Evolutionary conservation across 1,140 invertebrate species (phyloP).

Genomic region (Eubasilissa regina): DNA sequence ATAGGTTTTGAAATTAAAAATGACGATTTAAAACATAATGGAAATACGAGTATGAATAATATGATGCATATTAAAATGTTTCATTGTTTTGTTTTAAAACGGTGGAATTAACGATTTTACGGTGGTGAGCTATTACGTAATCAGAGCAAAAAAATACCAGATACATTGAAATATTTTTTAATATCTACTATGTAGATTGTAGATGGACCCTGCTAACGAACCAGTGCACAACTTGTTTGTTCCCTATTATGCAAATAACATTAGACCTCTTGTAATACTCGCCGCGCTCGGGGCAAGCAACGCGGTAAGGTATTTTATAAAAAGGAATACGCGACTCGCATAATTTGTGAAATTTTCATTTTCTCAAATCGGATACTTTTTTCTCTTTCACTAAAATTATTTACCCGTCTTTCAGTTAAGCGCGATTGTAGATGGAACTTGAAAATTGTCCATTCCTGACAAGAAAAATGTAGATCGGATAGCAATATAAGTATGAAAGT

Average conservation of each 20-base stretch:
- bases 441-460: slow-evolving; percentile 8
- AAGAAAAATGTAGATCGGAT: background rate
- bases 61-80: background rate
- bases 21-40: background rate
- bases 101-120: slow-evolving; percentile 35
- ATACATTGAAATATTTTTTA: slow-evolving; percentile 16
- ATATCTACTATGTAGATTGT: background rate
- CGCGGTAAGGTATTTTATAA: background rate
- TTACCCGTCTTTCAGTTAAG: background rate
- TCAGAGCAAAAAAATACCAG: slow-evolving; percentile 12
- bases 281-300: background rate
- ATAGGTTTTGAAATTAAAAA: slow-evolving; percentile 16
- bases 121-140: slow-evolving; percentile 40
- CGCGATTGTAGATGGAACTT: background rate
- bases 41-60: slow-evolving; percentile 9
- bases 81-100: slow-evolving; percentile 29
- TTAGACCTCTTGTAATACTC: slow-evolving; percentile 2
- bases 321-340: background rate
- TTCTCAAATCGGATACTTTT: background rate
- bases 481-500: background rate
- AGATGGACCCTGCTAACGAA: slow-evolving; percentile 32
- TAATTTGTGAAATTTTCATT: background rate
- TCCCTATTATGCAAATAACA: slow-evolving; percentile 35
- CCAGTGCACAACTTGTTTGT: slow-evolving; percentile 37
- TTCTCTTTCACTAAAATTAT: background rate